A percentile compares a stretch with the other conserved stretches of the same genome.
Conservation (phyloP, 2,113 vertebrate genomes). For the Pipra filicauda region DNA sequence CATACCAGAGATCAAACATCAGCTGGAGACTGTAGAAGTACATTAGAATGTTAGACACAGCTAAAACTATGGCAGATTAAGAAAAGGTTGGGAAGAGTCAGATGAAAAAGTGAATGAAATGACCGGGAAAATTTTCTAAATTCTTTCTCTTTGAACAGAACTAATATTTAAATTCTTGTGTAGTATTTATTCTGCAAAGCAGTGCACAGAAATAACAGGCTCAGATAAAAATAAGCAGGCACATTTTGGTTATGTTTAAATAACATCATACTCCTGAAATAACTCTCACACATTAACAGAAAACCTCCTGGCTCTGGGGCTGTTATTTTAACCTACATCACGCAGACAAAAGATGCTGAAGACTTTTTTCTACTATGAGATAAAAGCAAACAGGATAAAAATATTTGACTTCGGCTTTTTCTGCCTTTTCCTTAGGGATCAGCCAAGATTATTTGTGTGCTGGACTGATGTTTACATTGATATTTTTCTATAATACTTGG, state of each 20-base stretch:
- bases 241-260: neutral
- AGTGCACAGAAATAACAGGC: neutral
- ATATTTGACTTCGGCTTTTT: neutral
- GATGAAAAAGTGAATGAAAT: neutral
- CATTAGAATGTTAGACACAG: neutral
- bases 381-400: neutral
- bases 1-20: neutral
- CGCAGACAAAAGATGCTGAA: neutral
- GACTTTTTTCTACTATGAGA: neutral
- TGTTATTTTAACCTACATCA: constrained; percentile 10
- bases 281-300: neutral
- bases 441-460: neutral
- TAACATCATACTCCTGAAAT: neutral
- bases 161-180: neutral
- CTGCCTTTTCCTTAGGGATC: neutral
- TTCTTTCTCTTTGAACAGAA: neutral
- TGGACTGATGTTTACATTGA: rapidly evolving
- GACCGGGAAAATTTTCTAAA: neutral
- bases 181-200: neutral
- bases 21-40: neutral
- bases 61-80: neutral
- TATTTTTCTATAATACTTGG: neutral
- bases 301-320: neutral
- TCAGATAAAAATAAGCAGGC: neutral
- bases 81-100: neutral